Percentiles rank a stretch among this genome's conserved stretches.
phyloP scores from a whole-genome alignment of 1,140 invertebrate species.

The Geopemphigus sp. region DNA sequence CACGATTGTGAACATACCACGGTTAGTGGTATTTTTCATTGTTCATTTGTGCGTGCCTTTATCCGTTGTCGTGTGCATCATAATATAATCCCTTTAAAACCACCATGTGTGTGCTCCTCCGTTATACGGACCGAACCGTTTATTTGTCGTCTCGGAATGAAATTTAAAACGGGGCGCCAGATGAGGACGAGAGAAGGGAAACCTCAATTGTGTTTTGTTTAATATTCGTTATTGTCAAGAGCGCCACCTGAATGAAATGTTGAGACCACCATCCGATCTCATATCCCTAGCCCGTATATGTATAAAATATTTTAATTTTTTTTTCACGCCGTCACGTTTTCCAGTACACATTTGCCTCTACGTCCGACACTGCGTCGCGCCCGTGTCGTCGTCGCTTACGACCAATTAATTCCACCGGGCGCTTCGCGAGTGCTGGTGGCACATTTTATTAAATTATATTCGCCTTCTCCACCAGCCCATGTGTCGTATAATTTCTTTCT shows the following conservation, averaged over 20 bases:
- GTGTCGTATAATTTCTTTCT: too few species aligned
- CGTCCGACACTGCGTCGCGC: too few species aligned
- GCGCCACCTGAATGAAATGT: neutral
- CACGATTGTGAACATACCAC: neutral
- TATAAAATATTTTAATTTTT: neutral
- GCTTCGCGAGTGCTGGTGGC: neutral
- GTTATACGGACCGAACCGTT: neutral
- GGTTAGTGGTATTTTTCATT: neutral
- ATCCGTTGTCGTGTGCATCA: neutral
- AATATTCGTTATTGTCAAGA: neutral
- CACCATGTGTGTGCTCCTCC: neutral
- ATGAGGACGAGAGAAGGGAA: neutral
- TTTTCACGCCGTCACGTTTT: neutral
- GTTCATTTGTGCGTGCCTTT: neutral
- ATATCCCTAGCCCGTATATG: neutral
- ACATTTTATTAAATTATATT: constrained; percentile 8
- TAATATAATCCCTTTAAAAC: neutral
- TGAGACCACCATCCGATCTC: neutral
- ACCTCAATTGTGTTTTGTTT: neutral
- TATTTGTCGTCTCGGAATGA: neutral
- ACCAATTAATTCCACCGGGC: neutral
- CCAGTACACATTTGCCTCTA: neutral
- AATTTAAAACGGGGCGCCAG: neutral
- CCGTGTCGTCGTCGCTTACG: neutral
- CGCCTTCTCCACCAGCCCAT: neutral